Evolutionary conservation across 2,113 vertebrate genomes (phyloP).

Genomic region (Tachuris rubrigastra): DNA sequence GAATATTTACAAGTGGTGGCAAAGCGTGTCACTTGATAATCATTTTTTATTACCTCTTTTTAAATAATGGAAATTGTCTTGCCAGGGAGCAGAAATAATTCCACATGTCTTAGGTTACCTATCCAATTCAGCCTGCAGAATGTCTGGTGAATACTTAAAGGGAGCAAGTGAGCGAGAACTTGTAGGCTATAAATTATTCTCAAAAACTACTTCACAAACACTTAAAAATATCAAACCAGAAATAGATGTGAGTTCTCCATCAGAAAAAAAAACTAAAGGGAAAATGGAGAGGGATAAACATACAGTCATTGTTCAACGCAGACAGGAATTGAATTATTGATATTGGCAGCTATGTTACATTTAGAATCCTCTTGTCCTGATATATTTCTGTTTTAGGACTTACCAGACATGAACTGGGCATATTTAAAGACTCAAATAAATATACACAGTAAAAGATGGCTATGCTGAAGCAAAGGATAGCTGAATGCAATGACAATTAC

Average conservation of each 20-base stretch:
- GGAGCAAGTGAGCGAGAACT: not conserved
- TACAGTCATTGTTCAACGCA: not conserved
- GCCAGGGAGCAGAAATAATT: not conserved
- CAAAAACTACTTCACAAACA: not conserved
- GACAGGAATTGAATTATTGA: not conserved
- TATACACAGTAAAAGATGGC: not conserved
- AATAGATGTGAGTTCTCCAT: not conserved
- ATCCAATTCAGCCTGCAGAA: not conserved
- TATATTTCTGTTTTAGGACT: constrained; percentile 9
- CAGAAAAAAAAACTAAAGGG: not conserved
- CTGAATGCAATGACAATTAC: not conserved
- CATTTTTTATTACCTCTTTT: not conserved
- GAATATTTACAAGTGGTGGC: constrained; percentile 43
- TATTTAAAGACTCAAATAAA: constrained; percentile 25
- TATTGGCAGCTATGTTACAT: not conserved
- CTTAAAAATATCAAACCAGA: not conserved
- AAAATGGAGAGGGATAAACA: not conserved
- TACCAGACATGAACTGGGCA: not conserved
- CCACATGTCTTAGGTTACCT: not conserved
- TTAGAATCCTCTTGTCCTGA: not conserved
- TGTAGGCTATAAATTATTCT: not conserved
- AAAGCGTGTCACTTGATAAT: not conserved
- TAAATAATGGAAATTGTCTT: constrained; percentile 35
- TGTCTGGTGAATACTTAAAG: not conserved
- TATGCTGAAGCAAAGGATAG: not conserved